phyloP scores from a whole-genome alignment of 2,113 vertebrate genomes.

The Globicephala melas region DNA sequence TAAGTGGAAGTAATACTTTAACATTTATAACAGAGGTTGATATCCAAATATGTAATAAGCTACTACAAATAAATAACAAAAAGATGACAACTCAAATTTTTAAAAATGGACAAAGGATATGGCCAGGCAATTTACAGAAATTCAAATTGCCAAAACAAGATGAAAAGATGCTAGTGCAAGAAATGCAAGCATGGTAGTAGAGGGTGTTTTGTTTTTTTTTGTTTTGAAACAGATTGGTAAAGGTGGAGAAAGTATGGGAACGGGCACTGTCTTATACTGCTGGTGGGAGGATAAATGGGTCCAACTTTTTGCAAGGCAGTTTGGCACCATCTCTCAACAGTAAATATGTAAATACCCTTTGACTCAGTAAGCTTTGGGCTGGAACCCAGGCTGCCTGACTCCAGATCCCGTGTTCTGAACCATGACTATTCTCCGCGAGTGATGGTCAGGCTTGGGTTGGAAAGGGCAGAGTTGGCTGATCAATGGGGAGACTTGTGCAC shows the following conservation, averaged over 20 bases:
- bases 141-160: neutral
- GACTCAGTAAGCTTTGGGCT: slow-evolving; percentile 53
- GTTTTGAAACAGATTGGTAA: neutral
- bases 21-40: neutral
- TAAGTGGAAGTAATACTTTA: neutral
- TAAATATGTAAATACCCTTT: slow-evolving; percentile 34
- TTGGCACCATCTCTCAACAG: neutral
- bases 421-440: slow-evolving; percentile 38
- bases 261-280: neutral
- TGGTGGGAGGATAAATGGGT: neutral
- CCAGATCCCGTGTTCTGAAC: slow-evolving; percentile 37
- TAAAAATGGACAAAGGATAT: neutral
- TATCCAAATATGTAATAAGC: neutral
- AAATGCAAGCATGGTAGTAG: neutral
- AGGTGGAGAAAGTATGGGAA: neutral
- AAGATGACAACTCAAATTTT: neutral
- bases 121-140: neutral
- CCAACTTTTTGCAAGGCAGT: neutral
- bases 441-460: slow-evolving; percentile 42
- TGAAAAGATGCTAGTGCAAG: neutral
- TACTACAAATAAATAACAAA: slow-evolving; percentile 11
- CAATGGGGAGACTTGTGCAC: slow-evolving; percentile 14
- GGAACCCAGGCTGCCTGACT: neutral
- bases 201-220: neutral
- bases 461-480: slow-evolving; percentile 23